Evolutionary conservation across 2,888 invertebrate genomes (phyloP).

Genomic region (Brachylomia viminalis): DNA sequence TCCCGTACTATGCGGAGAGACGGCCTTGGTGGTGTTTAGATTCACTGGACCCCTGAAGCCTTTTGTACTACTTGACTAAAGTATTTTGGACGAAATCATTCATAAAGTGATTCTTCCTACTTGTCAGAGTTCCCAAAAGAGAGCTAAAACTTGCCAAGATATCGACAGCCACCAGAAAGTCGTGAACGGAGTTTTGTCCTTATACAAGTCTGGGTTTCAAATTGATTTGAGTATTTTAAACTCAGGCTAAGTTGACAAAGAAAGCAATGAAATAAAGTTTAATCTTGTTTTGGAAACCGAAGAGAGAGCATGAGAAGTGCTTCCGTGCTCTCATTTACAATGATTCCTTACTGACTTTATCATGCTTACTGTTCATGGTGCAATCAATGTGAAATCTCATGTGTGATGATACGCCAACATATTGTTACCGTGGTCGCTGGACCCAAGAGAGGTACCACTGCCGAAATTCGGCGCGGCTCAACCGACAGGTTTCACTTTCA

Average conservation of each 20-base stretch:
- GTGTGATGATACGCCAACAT: conserved; percentile 16
- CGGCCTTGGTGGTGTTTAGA: background rate
- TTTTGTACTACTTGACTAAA: too few relatives aligned
- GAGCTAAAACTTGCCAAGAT: background rate
- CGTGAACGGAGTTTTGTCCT: background rate
- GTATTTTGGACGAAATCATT: background rate
- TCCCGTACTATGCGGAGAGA: too few relatives aligned
- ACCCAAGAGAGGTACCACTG: conserved; percentile 62
- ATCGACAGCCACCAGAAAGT: background rate
- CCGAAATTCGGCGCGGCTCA: conserved; percentile 68
- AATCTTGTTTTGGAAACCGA: conserved; percentile 14
- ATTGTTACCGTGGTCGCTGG: conserved; percentile 37
- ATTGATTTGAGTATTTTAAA: conserved; percentile 13
- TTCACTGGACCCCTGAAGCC: background rate
- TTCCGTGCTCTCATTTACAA: conserved; percentile 28
- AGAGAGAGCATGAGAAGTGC: conserved; percentile 21
- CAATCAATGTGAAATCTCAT: conserved; percentile 10
- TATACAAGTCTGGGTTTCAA: background rate
- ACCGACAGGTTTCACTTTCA: conserved; percentile 85
- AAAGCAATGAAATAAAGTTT: conserved; percentile 3
- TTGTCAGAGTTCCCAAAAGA: background rate
- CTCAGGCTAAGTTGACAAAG: background rate
- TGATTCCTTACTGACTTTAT: background rate
- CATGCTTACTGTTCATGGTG: background rate
- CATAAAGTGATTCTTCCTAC: background rate